Base-by-base conservation (phyloP, 2,113 vertebrate genomes). In the Muscicapa adusta region DNA sequence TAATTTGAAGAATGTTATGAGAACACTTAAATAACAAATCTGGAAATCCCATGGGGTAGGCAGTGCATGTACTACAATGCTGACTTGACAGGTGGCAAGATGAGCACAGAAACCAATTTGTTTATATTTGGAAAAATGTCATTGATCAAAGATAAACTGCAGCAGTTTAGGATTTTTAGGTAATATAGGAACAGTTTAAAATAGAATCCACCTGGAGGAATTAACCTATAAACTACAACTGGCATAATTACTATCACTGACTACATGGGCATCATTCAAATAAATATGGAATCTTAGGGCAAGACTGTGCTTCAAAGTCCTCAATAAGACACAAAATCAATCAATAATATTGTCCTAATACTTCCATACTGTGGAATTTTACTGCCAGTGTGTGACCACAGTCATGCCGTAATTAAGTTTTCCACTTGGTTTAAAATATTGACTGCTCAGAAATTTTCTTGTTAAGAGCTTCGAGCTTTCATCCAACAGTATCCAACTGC, bases 1-100 rank as follows among this genome's bases (percentile, higher is more conserved):
- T 75, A 26, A 78, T 72, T 67, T 63, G 80, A 71, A 47, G 7
- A 87, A 58, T 14, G 20, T n/a, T 60, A 74, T 1, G 4, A 77
- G 56, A 92, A 51, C 9, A 24, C 71, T 18, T 43, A 80, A 84
- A 58, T 28, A 82, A 77, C 18, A 57, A 56, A 77, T 62, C 14
- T 22, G 29, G 42, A 58, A 60, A 47, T 5, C 24, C 38, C 1
- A 0, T 28, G 66, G 73, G 12, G 38, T 3, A 50, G 33, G 47
- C 48, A 91, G 14, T 4, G 5, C 0, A 0, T 25, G 22, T 31
- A 36, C 31, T 60, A 51, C 25, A 65, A 29, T 6, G 17, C 28
- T 78, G 57, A 78, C 31, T n/a, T 68, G 53, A 40, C 3, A 4
- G 20, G 42, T 31, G 34, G 31, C 20, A 63, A 90, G 73, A 62